Conservation (phyloP, 2,888 invertebrate species). For the Meiosimyza platycephala region DNA sequence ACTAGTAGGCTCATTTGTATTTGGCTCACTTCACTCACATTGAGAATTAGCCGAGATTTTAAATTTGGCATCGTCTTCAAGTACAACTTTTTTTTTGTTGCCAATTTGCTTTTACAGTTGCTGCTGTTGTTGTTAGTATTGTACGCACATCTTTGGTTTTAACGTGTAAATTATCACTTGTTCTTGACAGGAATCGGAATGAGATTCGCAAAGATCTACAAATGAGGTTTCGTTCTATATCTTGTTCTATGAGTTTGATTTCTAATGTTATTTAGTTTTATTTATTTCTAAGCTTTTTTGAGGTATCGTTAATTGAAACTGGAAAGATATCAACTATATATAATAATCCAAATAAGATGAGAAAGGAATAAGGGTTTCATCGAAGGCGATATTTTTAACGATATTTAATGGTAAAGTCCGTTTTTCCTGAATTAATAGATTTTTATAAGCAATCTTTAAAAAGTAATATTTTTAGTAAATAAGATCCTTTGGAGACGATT, state of each 20-base stretch:
- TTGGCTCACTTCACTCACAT: conserved; percentile 30
- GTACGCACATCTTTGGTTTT: conserved; percentile 39
- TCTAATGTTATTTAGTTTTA: too few relatives aligned
- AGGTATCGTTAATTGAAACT: too few relatives aligned
- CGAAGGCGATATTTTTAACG: too few relatives aligned
- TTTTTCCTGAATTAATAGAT: too few relatives aligned
- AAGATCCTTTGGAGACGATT: too few relatives aligned
- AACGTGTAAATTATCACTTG: conserved; percentile 59
- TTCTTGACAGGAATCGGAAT: conserved; percentile 57
- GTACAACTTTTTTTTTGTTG: conserved; percentile 7
- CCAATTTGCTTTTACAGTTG: not conserved
- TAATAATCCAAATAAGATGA: too few relatives aligned
- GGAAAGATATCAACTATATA: too few relatives aligned
- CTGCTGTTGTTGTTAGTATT: conserved; percentile 6
- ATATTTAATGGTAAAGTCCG: too few relatives aligned
- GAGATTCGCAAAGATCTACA: conserved; percentile 38
- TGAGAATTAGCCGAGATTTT: conserved; percentile 30
- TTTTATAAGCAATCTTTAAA: too few relatives aligned
- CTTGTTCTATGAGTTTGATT: conserved; percentile 26
- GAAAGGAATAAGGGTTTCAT: too few relatives aligned
- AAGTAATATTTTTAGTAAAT: too few relatives aligned
- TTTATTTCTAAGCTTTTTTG: too few relatives aligned
- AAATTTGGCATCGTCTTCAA: conserved; percentile 28
- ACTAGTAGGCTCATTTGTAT: conserved; percentile 31
- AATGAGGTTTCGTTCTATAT: conserved; percentile 12